A percentile compares a stretch with the other conserved stretches of the same genome.
phyloP scores from a whole-genome alignment of 1,140 invertebrate species.

The Polypedilum vanderplanki region DNA sequence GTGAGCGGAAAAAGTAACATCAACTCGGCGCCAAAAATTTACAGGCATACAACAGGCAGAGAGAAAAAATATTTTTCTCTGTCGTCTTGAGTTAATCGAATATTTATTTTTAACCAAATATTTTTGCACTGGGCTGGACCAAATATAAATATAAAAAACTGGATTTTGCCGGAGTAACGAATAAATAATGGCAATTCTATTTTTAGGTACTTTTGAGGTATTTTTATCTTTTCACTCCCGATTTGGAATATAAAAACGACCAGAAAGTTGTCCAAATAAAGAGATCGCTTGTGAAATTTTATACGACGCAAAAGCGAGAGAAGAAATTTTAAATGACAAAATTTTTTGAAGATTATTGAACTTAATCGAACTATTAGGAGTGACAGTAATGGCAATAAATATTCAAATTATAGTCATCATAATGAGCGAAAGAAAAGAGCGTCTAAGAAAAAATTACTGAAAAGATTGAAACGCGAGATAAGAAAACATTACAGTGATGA shows the following conservation, averaged over 20 bases:
- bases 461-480: constrained; percentile 1
- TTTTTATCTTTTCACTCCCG: constrained; percentile 5
- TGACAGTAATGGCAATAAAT: no score
- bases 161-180: not conserved
- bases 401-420: no score
- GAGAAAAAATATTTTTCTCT: not conserved
- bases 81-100: not conserved
- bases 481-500: constrained; percentile 11
- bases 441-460: not conserved
- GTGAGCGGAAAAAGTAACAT: constrained; percentile 3
- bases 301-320: not conserved
- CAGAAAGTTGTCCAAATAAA: not conserved
- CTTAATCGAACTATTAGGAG: no score
- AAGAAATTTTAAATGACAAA: not conserved
- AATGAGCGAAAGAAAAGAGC: no score
- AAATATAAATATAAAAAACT: not conserved
- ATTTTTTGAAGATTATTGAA: not conserved
- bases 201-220: not conserved
- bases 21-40: not conserved
- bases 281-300: not conserved
- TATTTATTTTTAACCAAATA: no score
- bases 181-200: not conserved
- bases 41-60: no score
- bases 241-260: not conserved
- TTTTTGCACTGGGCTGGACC: no score